Conservation (phyloP, 2,113 vertebrate genomes). For the Melanocharis versteri region DNA sequence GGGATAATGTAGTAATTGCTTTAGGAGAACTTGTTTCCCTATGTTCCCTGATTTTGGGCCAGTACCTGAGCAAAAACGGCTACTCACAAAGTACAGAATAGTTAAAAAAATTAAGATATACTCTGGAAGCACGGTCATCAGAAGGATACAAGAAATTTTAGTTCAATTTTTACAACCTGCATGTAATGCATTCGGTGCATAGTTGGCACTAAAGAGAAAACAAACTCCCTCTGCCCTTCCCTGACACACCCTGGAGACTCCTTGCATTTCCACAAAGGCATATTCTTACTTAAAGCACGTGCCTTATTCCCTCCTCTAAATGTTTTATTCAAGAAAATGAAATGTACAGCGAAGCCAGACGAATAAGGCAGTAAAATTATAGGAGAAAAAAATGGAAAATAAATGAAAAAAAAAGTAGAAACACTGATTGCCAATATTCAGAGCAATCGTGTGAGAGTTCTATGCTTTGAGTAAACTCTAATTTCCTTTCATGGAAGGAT, state of each 20-base stretch:
- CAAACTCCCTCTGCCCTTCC: fast-evolving
- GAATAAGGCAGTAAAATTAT: background rate
- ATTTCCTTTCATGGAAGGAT: background rate
- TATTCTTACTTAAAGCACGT: background rate
- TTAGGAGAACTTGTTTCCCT: background rate
- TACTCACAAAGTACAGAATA: background rate
- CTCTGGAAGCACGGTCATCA: background rate
- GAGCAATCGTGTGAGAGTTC: background rate
- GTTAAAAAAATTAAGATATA: background rate
- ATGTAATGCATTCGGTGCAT: background rate
- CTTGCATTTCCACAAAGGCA: background rate
- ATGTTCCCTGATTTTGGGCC: background rate
- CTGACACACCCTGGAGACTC: background rate
- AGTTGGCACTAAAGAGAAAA: background rate
- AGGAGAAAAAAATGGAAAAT: background rate
- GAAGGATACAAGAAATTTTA: background rate
- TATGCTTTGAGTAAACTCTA: background rate
- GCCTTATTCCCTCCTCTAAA: background rate
- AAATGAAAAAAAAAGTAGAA: background rate
- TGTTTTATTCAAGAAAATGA: background rate
- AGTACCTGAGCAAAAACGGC: background rate
- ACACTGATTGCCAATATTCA: background rate
- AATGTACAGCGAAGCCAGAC: background rate
- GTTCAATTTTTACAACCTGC: background rate
- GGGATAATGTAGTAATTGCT: background rate